Conservation (phyloP, 2,888 invertebrate genomes). For the Exephanes ischioxanthus region DNA sequence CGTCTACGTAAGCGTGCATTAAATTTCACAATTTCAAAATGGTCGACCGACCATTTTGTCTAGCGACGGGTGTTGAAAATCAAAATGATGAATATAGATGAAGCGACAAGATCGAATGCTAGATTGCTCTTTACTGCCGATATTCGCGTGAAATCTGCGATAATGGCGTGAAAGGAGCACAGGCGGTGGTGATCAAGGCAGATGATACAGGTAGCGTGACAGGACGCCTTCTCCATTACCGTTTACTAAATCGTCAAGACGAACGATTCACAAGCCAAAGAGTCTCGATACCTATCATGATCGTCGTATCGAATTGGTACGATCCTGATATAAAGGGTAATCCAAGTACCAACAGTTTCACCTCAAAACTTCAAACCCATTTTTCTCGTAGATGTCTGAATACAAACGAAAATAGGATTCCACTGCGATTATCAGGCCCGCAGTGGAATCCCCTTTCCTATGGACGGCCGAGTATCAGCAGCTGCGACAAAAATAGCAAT, state of each 20-base stretch:
- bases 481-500: too few relatives aligned
- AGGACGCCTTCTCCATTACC: background rate
- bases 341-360: too few relatives aligned
- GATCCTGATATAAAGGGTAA: too few relatives aligned
- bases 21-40: too few relatives aligned
- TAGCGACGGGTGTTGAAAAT: background rate
- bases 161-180: background rate
- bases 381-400: too few relatives aligned
- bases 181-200: background rate
- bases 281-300: constrained; percentile 4
- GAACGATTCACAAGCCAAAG: background rate
- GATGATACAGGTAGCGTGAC: background rate
- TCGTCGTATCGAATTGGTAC: background rate
- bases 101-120: constrained; percentile 14
- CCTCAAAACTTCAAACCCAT: too few relatives aligned
- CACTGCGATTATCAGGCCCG: too few relatives aligned
- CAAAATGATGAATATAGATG: background rate
- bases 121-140: constrained; percentile 8
- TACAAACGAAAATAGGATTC: too few relatives aligned
- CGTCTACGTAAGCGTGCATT: constrained; percentile 41
- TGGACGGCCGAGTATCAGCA: too few relatives aligned
- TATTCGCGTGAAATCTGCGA: background rate
- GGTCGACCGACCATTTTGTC: constrained; percentile 2
- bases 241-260: background rate
- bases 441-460: too few relatives aligned